Percentiles rank a stretch among this genome's conserved stretches.
These are phyloP conservation scores for Nyctibius grandis DNA, from an alignment of 2,797 vertebrate genomes.

Conservation along the genomic window DNA sequence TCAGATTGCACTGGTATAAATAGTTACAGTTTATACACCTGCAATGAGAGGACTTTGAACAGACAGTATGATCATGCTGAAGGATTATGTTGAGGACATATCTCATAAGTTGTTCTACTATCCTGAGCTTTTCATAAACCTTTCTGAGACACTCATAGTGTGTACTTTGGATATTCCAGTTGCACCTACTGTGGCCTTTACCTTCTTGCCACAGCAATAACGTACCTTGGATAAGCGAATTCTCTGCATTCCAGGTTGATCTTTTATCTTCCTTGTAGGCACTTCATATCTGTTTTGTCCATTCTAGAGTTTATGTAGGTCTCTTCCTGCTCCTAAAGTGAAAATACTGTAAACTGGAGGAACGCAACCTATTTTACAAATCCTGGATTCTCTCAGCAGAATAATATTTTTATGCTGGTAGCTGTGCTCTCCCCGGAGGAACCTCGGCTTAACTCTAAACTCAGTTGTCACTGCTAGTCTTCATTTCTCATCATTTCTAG, in stretches of 20 bases:
- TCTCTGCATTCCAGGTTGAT: not conserved
- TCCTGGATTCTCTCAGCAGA: not conserved
- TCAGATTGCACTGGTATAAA: not conserved
- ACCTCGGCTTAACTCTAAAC: not conserved
- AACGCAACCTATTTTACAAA: not conserved
- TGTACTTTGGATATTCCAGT: not conserved
- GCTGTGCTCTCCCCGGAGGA: not conserved
- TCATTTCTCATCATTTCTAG: conserved; percentile 45
- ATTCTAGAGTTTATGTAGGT: not conserved
- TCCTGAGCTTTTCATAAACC: not conserved
- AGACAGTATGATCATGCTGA: not conserved
- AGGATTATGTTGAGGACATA: not conserved
- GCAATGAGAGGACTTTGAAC: not conserved
- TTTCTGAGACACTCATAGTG: not conserved
- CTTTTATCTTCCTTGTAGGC: not conserved
- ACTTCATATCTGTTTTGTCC: not conserved
- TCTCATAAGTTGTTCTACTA: not conserved
- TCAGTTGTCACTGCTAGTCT: not conserved
- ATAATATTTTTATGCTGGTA: not conserved
- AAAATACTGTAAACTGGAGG: not conserved
- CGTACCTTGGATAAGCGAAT: accelerated
- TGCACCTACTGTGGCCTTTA: not conserved
- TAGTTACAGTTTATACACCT: not conserved
- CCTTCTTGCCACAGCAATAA: not conserved
- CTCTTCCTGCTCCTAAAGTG: not conserved